Conservation (phyloP, 2,113 vertebrate species). For the Grammomys surdaster region DNA sequence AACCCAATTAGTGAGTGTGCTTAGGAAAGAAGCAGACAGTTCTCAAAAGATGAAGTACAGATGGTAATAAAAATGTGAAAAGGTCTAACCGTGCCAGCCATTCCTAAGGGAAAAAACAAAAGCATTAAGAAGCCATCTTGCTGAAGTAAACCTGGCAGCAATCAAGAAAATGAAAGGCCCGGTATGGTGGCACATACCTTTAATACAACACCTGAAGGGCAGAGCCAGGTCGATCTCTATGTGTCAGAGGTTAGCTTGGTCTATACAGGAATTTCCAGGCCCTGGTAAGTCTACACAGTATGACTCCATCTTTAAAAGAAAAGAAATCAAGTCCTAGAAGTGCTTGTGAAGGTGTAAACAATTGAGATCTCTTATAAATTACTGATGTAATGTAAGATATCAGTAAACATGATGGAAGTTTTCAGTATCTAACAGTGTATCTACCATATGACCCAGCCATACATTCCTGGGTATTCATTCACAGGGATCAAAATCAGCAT, state of each 20-base stretch:
- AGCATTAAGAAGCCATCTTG: not conserved
- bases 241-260: not conserved
- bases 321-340: not conserved
- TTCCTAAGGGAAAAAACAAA: too few relatives aligned
- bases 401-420: not conserved
- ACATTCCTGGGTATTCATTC: not conserved
- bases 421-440: not conserved
- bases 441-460: not conserved
- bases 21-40: not conserved
- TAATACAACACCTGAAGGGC: not conserved
- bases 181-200: not conserved
- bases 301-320: not conserved
- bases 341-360: not conserved
- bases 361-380: not conserved
- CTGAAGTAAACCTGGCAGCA: not conserved
- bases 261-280: not conserved
- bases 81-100: too few relatives aligned
- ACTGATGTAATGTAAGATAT: not conserved
- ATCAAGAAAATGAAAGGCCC: not conserved
- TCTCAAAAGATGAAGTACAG: not conserved
- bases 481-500: not conserved
- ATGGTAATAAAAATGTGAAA: not conserved
- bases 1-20: not conserved
- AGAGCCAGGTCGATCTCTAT: not conserved
- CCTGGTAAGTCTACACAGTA: not conserved